phyloP scores from a whole-genome alignment of 2,888 invertebrate species.

The Alcis repandata region DNA sequence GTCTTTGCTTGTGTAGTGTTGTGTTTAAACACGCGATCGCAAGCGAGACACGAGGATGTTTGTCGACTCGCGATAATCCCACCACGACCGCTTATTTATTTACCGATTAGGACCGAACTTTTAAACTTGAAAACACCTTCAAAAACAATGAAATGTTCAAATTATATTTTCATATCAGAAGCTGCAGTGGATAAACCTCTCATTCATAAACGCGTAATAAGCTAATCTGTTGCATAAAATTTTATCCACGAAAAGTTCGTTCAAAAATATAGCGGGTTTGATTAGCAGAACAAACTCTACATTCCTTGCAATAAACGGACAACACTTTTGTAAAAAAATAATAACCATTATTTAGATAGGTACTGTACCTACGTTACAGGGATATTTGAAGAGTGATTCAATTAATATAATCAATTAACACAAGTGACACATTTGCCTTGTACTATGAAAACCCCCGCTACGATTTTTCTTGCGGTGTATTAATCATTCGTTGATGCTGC shows the following conservation, averaged over 20 bases:
- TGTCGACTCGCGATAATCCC: slow-evolving; percentile 72
- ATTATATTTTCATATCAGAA: not conserved
- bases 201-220: too few relatives aligned
- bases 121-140: slow-evolving; percentile 1
- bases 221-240: too few relatives aligned
- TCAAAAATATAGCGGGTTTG: too few relatives aligned
- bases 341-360: too few relatives aligned
- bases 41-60: slow-evolving; percentile 62
- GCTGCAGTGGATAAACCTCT: too few relatives aligned
- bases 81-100: slow-evolving; percentile 44
- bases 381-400: too few relatives aligned
- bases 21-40: slow-evolving; percentile 68
- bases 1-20: slow-evolving; percentile 58
- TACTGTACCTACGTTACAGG: too few relatives aligned
- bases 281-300: too few relatives aligned
- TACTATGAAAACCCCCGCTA: slow-evolving; percentile 1
- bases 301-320: too few relatives aligned
- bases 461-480: not conserved
- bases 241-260: too few relatives aligned
- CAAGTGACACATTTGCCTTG: not conserved
- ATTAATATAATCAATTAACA: too few relatives aligned
- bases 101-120: slow-evolving; percentile 19
- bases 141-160: not conserved
- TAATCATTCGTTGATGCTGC: slow-evolving; percentile 7
- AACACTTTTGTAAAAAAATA: too few relatives aligned